Conservation (phyloP, 2,113 vertebrate genomes). For the Microtus montanus region DNA sequence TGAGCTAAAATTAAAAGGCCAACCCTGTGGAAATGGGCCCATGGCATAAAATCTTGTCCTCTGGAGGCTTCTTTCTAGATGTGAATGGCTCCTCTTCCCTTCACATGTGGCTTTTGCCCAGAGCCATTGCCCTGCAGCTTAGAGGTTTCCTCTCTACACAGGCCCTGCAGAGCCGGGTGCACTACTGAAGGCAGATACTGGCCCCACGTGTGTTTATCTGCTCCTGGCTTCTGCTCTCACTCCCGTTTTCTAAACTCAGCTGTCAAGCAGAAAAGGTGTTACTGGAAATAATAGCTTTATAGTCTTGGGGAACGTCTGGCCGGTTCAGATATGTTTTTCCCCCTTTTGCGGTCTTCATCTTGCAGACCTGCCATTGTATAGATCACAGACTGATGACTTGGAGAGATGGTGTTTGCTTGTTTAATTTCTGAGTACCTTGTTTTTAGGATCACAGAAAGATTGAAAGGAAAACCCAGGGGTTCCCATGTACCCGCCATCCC, state of each 20-base stretch:
- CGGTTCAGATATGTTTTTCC: not conserved
- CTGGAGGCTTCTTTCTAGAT: fast-evolving
- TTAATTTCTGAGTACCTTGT: not conserved
- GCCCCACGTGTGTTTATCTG: fast-evolving
- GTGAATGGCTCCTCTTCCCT: fast-evolving
- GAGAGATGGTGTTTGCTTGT: not conserved
- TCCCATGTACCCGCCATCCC: not conserved
- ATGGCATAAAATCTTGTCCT: too few relatives aligned
- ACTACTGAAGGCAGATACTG: fast-evolving
- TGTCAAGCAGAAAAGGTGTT: not conserved
- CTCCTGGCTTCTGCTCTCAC: not conserved
- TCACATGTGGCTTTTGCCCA: not conserved
- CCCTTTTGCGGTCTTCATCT: not conserved
- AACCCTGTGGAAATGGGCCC: not conserved
- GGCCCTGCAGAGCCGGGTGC: not conserved
- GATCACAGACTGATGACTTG: not conserved
- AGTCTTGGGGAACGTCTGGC: not conserved
- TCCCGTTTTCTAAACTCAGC: not conserved
- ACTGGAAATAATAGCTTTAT: not conserved
- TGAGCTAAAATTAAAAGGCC: not conserved
- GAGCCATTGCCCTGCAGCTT: too few relatives aligned
- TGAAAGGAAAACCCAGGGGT: not conserved
- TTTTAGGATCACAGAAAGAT: not conserved
- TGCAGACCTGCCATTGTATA: not conserved
- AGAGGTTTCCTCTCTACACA: fast-evolving